Evolutionary conservation across 2,888 invertebrate species (phyloP), one percentile per base, ranked within the genome.

Genomic region (Maniola hyperantus): DNA sequence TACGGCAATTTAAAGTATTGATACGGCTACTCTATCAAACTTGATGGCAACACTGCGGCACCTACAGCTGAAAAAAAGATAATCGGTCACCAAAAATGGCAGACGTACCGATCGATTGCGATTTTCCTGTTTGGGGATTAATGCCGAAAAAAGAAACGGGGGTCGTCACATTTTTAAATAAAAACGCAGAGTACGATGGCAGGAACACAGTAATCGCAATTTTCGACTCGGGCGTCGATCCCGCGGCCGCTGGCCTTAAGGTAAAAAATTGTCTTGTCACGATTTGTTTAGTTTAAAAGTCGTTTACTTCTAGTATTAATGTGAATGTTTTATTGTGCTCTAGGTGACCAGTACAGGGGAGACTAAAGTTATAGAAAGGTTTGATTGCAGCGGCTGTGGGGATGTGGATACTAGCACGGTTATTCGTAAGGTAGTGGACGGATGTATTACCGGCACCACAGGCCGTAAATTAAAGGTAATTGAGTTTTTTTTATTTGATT

Each of bases 211-310:
- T 97, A 73, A 98, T 99, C 83, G 99, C 99, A 53, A 97, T 99
- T 84, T 96, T 99, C 77, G 99, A 99, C 92, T 99, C 99, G 4
- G 99, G 99, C 8, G 97, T 99, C 64, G 99, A 99, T 93, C 99
- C 99, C 33, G 97, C 97, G 57, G 98, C 98, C 8, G 95, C 96
- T 72, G 99, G 99, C 71, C 94, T 99, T 76, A 96, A 97, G 96
- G 99, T 97, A 93, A 83, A 80, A 86, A 88, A 83, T 77, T 88
- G 89, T 84, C 88, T 86, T 83, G 90, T 92, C 91, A 92, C 79
- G 85, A 81, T 87, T 85, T 85, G 79, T 85, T 87, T 84, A 76
- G 79, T 80, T 79, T 69, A 68, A 70, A 71, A 76, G 82, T 80
- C 76, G 68, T 73, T 65, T 51, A 76, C 79, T 77, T 76, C 75